A percentile compares a stretch with the other conserved stretches of the same genome.
Evolutionary conservation across 2,113 vertebrate species (phyloP).

Genomic region (Plectropomus leopardus): DNA sequence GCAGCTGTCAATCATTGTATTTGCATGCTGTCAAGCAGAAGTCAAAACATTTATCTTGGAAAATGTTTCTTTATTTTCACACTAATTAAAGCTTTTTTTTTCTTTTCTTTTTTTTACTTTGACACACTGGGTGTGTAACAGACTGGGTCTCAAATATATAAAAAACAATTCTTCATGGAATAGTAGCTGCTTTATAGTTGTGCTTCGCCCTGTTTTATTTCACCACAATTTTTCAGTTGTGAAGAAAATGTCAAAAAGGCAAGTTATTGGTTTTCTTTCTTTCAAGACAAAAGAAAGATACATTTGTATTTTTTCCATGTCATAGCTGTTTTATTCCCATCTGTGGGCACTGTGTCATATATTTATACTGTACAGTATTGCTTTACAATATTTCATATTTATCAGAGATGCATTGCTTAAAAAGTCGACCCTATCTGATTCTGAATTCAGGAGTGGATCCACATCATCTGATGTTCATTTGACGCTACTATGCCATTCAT

Average conservation of each 20-base stretch:
- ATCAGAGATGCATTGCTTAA: background rate
- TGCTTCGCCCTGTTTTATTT: background rate
- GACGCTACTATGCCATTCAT: background rate
- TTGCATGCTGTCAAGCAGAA: constrained; percentile 41
- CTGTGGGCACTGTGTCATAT: background rate
- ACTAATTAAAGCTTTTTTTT: constrained; percentile 29
- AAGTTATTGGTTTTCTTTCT: background rate
- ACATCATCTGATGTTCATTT: background rate
- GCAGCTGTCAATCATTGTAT: constrained; percentile 43
- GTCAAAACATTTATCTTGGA: constrained; percentile 56
- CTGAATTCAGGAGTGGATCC: constrained; percentile 2
- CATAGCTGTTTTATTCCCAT: background rate
- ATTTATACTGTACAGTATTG: background rate
- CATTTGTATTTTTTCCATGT: background rate
- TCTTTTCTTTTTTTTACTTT: background rate
- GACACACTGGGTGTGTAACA: background rate
- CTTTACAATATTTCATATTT: background rate
- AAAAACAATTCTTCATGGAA: background rate
- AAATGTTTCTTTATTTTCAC: constrained; percentile 33
- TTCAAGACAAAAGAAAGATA: background rate
- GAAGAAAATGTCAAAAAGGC: background rate
- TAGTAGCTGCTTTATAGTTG: constrained; percentile 9
- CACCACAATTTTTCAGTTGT: background rate
- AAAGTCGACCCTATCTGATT: background rate
- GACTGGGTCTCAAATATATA: constrained; percentile 8